phyloP scores from a whole-genome alignment of 2,888 invertebrate genomes.

The Neoitamus cyanurus region DNA sequence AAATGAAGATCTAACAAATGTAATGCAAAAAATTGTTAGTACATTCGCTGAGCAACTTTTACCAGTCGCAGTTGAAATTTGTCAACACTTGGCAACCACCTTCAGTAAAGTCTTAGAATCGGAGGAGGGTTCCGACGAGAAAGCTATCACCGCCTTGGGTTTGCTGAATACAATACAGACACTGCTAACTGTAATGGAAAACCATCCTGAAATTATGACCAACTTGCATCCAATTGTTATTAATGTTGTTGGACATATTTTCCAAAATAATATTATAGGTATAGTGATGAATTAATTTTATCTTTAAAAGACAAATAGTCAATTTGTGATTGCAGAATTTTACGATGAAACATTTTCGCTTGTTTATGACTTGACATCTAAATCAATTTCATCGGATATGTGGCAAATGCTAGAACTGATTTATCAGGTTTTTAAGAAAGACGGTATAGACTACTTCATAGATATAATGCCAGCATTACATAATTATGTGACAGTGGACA shows the following conservation, averaged over 20 bases:
- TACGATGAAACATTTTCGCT: slow-evolving; percentile 96
- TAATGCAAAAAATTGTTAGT: slow-evolving; percentile 94
- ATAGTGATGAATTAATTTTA: slow-evolving; percentile 48
- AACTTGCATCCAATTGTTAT: slow-evolving; percentile 93
- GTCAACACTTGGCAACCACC: slow-evolving; percentile 88
- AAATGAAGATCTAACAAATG: slow-evolving; percentile 96
- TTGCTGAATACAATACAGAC: slow-evolving; percentile 96
- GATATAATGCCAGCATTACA: slow-evolving; percentile 99
- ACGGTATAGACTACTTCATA: slow-evolving; percentile 94
- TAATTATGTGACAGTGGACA: slow-evolving; percentile 97
- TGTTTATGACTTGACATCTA: slow-evolving; percentile 90
- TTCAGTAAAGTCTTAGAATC: slow-evolving; percentile 82
- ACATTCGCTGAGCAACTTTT: slow-evolving; percentile 88
- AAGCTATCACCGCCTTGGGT: slow-evolving; percentile 97
- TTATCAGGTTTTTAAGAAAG: slow-evolving; percentile 90
- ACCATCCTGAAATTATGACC: slow-evolving; percentile 80
- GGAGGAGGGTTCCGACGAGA: slow-evolving; percentile 91
- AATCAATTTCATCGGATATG: slow-evolving; percentile 90
- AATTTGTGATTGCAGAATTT: slow-evolving; percentile 75
- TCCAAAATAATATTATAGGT: slow-evolving; percentile 86
- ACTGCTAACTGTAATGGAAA: slow-evolving; percentile 92
- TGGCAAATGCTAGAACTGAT: slow-evolving; percentile 94
- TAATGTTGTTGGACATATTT: slow-evolving; percentile 86
- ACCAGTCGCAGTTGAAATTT: slow-evolving; percentile 95
- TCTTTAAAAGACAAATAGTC: background rate